phyloP scores from a whole-genome alignment of 1,140 invertebrate species.

The Ericerus pela region DNA sequence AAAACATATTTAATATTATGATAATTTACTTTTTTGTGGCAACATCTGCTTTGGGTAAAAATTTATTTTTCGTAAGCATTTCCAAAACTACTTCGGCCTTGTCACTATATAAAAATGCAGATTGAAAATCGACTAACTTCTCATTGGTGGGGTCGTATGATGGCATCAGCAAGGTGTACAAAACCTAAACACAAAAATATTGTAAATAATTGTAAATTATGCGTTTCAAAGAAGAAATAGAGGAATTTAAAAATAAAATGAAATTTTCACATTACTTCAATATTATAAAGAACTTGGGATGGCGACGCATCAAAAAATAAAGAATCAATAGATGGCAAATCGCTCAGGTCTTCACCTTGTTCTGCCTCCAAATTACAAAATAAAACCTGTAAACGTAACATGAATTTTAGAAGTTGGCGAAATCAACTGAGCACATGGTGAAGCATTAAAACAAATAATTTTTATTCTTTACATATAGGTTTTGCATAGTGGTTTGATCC shows the following conservation, averaged over 20 bases:
- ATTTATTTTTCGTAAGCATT: conserved; percentile 76
- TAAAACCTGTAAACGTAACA: not conserved
- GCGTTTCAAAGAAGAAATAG: not conserved
- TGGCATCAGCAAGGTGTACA: conserved; percentile 85
- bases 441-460: not conserved
- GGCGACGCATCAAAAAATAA: conserved; percentile 59
- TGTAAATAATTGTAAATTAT: not conserved
- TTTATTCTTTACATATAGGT: conserved; percentile 37
- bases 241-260: not conserved
- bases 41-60: conserved; percentile 64
- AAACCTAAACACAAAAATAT: conserved; percentile 42
- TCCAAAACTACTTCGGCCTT: conserved; percentile 65
- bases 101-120: conserved; percentile 72
- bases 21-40: conserved; percentile 48
- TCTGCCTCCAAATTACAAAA: not conserved
- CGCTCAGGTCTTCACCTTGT: not conserved
- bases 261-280: conserved; percentile 36
- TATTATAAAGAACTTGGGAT: conserved; percentile 60
- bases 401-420: not conserved
- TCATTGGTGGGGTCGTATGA: conserved; percentile 65
- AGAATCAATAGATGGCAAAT: conserved; percentile 41
- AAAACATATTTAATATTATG: conserved; percentile 5
- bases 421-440: not conserved
- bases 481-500: conserved; percentile 56
- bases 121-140: conserved; percentile 71